phyloP scores from a whole-genome alignment of 2,888 invertebrate genomes.

The Hypercompe scribonia region DNA sequence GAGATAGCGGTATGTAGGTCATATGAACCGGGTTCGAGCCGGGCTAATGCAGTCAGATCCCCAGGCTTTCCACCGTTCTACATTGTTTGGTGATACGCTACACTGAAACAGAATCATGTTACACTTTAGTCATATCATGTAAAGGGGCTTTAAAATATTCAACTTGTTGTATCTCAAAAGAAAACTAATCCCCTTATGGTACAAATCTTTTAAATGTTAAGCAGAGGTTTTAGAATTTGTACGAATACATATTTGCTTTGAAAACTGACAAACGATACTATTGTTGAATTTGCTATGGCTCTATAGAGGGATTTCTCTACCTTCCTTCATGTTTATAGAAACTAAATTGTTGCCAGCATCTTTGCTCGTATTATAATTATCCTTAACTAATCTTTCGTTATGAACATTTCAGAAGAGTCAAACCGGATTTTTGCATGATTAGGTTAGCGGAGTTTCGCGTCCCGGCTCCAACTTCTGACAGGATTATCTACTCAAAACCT shows the following conservation, averaged over 20 bases:
- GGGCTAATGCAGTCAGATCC: constrained; percentile 49
- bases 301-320: not conserved
- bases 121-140: not conserved
- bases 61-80: constrained; percentile 46
- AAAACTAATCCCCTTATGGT: not conserved
- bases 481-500: too few species aligned
- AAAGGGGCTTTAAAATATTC: not conserved
- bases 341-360: too few species aligned
- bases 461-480: too few species aligned
- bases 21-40: constrained; percentile 43
- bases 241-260: not conserved
- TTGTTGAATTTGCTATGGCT: not conserved
- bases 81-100: constrained; percentile 29
- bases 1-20: constrained; percentile 47
- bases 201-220: not conserved
- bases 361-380: too few species aligned
- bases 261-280: not conserved
- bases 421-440: not conserved
- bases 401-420: too few species aligned
- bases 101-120: constrained; percentile 3
- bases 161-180: not conserved
- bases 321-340: too few species aligned
- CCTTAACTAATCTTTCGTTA: too few species aligned
- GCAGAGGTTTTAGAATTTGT: not conserved
- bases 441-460: not conserved